Evolutionary conservation across 2,888 invertebrate species (phyloP).

Genomic region (Antheraea assamensis): DNA sequence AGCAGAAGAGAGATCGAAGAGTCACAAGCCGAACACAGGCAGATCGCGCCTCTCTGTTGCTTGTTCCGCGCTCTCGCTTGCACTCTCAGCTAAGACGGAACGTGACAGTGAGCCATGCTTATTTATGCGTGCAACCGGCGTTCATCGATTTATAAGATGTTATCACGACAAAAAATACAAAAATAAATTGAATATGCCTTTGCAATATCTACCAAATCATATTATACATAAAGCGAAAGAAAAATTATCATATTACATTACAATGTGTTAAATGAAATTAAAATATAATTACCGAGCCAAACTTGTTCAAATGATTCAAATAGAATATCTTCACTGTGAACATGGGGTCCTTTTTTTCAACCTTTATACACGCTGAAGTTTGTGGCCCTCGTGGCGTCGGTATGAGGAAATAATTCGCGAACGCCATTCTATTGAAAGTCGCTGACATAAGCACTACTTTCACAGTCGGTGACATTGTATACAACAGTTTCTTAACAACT

Average conservation of each 20-base stretch:
- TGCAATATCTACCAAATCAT: neutral
- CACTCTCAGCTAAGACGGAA: no score
- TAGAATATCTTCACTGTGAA: constrained; percentile 85
- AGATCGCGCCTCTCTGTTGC: no score
- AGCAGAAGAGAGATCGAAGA: no score
- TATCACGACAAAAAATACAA: no score
- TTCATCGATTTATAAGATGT: no score
- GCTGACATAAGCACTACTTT: constrained; percentile 94
- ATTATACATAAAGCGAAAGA: neutral
- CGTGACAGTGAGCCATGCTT: no score
- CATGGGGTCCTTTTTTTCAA: constrained; percentile 68
- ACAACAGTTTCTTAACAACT: constrained; percentile 89
- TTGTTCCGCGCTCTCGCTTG: no score
- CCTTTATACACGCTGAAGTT: constrained; percentile 68
- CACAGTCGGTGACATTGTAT: constrained; percentile 71
- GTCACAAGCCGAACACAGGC: no score
- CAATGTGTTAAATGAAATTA: neutral
- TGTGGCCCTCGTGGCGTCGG: constrained; percentile 51
- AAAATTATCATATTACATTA: neutral
- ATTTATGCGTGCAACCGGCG: no score
- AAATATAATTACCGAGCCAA: constrained; percentile 68
- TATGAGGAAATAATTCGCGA: constrained; percentile 85
- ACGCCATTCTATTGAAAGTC: constrained; percentile 89
- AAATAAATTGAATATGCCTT: no score
- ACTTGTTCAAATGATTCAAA: constrained; percentile 77